A percentile compares a stretch with the other conserved stretches of the same genome.
Conservation (phyloP, 2,113 vertebrate species). For the Tursiops truncatus region DNA sequence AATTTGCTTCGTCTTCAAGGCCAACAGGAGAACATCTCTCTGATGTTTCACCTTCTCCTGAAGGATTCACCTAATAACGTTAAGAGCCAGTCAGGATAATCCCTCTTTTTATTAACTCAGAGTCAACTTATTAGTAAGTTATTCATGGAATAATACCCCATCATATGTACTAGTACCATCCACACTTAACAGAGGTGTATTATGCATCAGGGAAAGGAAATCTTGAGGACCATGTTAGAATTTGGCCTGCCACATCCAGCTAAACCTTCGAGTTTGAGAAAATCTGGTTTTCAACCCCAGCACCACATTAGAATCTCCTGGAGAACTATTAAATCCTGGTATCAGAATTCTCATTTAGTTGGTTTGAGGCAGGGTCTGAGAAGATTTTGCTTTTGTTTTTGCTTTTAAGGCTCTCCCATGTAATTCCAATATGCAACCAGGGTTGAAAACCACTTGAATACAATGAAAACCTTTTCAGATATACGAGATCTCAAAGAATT, state of each 20-base stretch:
- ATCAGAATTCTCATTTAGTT: background rate
- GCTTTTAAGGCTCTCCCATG: background rate
- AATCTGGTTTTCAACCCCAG: background rate
- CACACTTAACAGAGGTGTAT: background rate
- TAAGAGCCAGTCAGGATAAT: background rate
- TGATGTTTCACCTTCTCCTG: background rate
- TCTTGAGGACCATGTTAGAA: background rate
- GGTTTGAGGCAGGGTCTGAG: background rate
- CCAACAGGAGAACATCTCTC: background rate
- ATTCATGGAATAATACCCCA: background rate
- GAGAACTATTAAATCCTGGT: background rate
- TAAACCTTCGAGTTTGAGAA: background rate
- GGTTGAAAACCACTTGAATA: background rate
- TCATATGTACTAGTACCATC: background rate
- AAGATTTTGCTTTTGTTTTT: background rate
- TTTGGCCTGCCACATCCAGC: background rate
- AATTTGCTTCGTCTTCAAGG: background rate
- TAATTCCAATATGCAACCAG: background rate
- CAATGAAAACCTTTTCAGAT: constrained; percentile 4
- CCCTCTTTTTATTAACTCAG: background rate
- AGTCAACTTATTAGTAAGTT: constrained; percentile 10
- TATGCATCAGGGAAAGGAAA: background rate
- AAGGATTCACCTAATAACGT: background rate
- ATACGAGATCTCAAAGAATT: background rate
- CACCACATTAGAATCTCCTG: background rate